phyloP scores from a whole-genome alignment of 2,888 invertebrate species.

The Drosophila buzzatii region DNA sequence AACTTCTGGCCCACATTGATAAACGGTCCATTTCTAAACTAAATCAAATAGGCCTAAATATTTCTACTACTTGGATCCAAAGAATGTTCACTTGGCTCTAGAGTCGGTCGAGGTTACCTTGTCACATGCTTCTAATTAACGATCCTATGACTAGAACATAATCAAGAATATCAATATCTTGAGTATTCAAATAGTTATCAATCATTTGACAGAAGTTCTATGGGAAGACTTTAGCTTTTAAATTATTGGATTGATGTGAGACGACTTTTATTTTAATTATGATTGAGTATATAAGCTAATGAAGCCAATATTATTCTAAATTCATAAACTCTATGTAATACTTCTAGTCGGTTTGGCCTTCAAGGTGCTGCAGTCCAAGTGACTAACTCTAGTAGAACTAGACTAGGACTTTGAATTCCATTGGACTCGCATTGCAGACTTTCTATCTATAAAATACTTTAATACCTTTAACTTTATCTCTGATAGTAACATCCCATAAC shows the following conservation, averaged over 20 bases:
- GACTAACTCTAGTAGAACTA: no score
- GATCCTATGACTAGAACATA: not conserved
- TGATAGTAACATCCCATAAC: not conserved
- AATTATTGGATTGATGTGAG: not conserved
- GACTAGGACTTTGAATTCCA: no score
- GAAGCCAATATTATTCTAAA: no score
- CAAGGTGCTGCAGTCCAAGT: no score
- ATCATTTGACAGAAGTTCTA: not conserved
- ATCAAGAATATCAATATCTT: not conserved
- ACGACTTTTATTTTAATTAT: not conserved
- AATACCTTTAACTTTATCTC: not conserved
- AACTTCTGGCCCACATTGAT: slow-evolving; percentile 46
- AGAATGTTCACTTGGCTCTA: not conserved
- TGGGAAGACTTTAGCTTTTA: not conserved
- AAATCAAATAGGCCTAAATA: slow-evolving; percentile 8
- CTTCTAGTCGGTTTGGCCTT: no score
- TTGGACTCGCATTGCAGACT: no score
- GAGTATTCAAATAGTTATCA: not conserved
- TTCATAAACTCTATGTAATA: no score
- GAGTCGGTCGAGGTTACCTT: not conserved
- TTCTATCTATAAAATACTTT: no score
- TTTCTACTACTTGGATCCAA: not conserved
- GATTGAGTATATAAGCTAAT: not conserved
- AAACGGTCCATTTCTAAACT: slow-evolving; percentile 14
- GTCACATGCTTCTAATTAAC: not conserved